Percentiles rank a stretch among this genome's conserved stretches.
These are phyloP conservation scores for Bombus waltoni DNA, from an alignment of 1,140 invertebrate genomes.

Conservation along the genomic window DNA sequence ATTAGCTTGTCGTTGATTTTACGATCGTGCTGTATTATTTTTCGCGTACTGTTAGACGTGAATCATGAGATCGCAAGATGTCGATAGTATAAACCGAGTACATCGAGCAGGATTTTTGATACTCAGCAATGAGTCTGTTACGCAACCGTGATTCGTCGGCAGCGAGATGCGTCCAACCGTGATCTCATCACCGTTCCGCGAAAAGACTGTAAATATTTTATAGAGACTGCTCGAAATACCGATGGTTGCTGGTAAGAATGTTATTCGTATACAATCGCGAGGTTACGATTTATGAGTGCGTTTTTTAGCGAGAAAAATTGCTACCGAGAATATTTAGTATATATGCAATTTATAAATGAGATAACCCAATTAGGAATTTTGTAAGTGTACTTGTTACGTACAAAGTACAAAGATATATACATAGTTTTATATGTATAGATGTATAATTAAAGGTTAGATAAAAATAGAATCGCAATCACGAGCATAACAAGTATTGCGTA, in stretches of 20 bases:
- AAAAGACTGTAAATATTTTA: conserved; percentile 32
- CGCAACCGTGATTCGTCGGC: not conserved
- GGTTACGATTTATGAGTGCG: not conserved
- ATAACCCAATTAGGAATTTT: not conserved
- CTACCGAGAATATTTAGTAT: too few relatives aligned
- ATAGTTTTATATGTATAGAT: too few relatives aligned
- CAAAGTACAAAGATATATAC: too few relatives aligned
- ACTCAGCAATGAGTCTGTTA: not conserved
- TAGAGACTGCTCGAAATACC: not conserved
- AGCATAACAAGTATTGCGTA: not conserved
- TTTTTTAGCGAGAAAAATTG: not conserved
- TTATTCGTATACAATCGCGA: too few relatives aligned
- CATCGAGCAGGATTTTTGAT: conserved; percentile 2
- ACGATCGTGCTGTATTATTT: not conserved
- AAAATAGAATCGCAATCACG: not conserved
- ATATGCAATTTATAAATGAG: not conserved
- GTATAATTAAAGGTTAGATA: not conserved
- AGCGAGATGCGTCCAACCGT: conserved; percentile 8
- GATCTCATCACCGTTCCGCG: conserved; percentile 22
- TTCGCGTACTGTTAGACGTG: not conserved
- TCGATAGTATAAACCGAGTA: not conserved
- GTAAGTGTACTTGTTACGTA: not conserved
- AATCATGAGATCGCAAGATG: not conserved
- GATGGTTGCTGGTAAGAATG: not conserved
- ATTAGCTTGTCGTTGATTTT: not conserved